Percentiles rank a stretch among this genome's conserved stretches.
Conservation (phyloP, 1,140 invertebrate genomes). For the Drosophila carrolli region DNA sequence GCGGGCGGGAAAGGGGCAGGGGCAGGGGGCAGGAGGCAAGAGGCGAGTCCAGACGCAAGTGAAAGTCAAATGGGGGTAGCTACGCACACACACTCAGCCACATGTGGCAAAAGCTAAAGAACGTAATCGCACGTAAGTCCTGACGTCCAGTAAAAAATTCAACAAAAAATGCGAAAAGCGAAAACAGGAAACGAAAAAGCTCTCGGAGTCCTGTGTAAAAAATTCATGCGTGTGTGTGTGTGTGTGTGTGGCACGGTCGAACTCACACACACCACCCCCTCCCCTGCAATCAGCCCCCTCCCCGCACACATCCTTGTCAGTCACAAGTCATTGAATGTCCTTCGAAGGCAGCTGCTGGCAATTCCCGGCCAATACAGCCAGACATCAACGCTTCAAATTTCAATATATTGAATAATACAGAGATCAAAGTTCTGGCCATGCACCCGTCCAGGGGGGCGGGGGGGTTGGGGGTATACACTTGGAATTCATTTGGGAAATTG, state of each 20-base stretch:
- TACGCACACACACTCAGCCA: slow-evolving; percentile 33
- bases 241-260: slow-evolving; percentile 53
- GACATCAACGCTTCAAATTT: slow-evolving; percentile 56
- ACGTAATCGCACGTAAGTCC: slow-evolving; percentile 80
- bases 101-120: slow-evolving; percentile 64
- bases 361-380: slow-evolving; percentile 49
- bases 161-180: slow-evolving; percentile 50
- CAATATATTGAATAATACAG: slow-evolving; percentile 63
- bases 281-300: neutral
- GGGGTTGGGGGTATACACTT: neutral
- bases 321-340: slow-evolving; percentile 59
- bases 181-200: slow-evolving; percentile 66
- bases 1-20: slow-evolving; percentile 23
- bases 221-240: slow-evolving; percentile 61
- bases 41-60: slow-evolving; percentile 69
- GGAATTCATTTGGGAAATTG: slow-evolving; percentile 51
- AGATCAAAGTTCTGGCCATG: slow-evolving; percentile 54
- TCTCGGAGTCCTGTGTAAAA: slow-evolving; percentile 61
- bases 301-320: slow-evolving; percentile 31
- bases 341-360: slow-evolving; percentile 68
- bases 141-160: slow-evolving; percentile 78
- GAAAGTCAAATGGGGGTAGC: slow-evolving; percentile 75
- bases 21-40: neutral
- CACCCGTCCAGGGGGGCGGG: neutral
- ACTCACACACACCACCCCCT: slow-evolving; percentile 23